Evolutionary conservation across 1,140 invertebrate species (phyloP).

Genomic region (Sycobia sp.): DNA sequence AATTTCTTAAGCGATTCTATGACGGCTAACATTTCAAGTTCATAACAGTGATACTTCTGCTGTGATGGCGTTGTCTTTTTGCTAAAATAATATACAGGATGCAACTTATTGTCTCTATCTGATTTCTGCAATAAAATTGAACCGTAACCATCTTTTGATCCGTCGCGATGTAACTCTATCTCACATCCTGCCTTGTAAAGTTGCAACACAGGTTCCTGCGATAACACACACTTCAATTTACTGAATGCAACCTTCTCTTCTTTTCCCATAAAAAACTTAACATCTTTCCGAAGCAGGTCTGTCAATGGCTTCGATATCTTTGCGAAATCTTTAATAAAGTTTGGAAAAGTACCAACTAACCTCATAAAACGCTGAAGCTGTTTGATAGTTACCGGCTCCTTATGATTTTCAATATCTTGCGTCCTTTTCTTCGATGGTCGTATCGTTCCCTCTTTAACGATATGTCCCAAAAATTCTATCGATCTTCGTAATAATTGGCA

Average conservation of each 20-base stretch:
- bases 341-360: slow-evolving; percentile 33
- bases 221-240: slow-evolving; percentile 12
- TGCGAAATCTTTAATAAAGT: slow-evolving; percentile 28
- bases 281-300: too few species aligned
- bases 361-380: slow-evolving; percentile 36
- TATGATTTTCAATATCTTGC: neutral
- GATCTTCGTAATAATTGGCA: slow-evolving; percentile 27
- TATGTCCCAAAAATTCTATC: slow-evolving; percentile 25
- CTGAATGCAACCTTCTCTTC: slow-evolving; percentile 6
- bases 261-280: slow-evolving; percentile 3
- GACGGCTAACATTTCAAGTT: slow-evolving; percentile 1
- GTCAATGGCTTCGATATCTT: slow-evolving; percentile 3
- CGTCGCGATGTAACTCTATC: slow-evolving; percentile 45
- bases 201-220: slow-evolving; percentile 10
- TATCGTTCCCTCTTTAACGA: slow-evolving; percentile 14
- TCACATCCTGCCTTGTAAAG: slow-evolving; percentile 23
- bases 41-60: too few species aligned
- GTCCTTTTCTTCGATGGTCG: neutral
- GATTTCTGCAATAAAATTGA: slow-evolving; percentile 33
- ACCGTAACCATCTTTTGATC: slow-evolving; percentile 41
- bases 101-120: too few species aligned
- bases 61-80: too few species aligned
- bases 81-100: too few species aligned
- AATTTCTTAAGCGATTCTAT: slow-evolving; percentile 23
- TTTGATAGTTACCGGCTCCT: slow-evolving; percentile 21